Conservation (phyloP, 2,113 vertebrate species). For the Candoia aspera region DNA sequence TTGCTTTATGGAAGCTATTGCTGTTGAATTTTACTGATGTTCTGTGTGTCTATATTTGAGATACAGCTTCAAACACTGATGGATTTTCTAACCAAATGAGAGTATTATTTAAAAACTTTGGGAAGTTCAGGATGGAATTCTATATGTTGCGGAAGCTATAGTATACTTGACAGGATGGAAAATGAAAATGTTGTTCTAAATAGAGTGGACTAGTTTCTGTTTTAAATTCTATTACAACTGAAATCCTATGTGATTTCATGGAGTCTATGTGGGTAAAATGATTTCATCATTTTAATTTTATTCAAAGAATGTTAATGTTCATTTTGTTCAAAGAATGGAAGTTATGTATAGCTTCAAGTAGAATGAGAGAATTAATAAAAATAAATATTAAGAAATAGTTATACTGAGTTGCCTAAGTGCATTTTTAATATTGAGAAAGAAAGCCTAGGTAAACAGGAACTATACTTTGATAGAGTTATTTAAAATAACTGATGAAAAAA, state of each 20-base stretch:
- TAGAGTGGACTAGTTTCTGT: background rate
- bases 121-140: constrained; percentile 31
- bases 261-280: constrained; percentile 12
- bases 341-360: background rate
- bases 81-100: constrained; percentile 33
- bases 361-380: background rate
- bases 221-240: constrained; percentile 9
- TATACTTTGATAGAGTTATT: background rate
- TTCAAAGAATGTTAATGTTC: background rate
- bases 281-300: background rate
- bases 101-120: background rate
- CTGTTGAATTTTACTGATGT: background rate
- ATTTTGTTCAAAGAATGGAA: constrained; percentile 26
- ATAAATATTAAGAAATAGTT: background rate
- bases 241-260: constrained; percentile 33
- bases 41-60: constrained; percentile 24
- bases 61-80: constrained; percentile 32
- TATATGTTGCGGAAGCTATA: constrained; percentile 35
- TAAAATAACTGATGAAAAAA: background rate
- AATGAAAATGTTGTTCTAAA: constrained; percentile 32
- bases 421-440: constrained; percentile 12
- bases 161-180: constrained; percentile 31
- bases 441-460: background rate
- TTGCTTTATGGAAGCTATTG: background rate
- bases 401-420: background rate